Evolutionary conservation across 2,113 vertebrate genomes (phyloP).

Genomic region (Alouatta palliata): DNA sequence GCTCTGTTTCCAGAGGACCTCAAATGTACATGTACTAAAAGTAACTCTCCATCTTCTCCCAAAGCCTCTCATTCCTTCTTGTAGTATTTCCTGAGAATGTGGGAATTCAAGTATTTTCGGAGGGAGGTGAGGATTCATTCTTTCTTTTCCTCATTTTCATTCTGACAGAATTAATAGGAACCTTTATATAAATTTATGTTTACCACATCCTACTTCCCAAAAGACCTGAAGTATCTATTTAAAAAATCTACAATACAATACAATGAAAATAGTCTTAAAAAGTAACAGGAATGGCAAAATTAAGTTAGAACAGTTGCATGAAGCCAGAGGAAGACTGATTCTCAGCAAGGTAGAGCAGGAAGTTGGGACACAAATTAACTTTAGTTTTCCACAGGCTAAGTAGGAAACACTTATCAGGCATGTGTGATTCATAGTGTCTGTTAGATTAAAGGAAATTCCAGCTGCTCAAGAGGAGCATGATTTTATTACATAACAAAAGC

Average conservation of each 20-base stretch:
- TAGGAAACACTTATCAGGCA: not conserved
- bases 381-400: slow-evolving; percentile 12
- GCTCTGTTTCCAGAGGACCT: not conserved
- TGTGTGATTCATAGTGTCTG: slow-evolving; percentile 32
- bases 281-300: not conserved
- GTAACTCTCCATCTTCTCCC: not conserved
- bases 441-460: slow-evolving; percentile 32
- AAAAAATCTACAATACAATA: not conserved
- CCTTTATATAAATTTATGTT: not conserved
- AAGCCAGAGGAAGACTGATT: not conserved
- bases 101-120: not conserved
- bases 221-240: not conserved
- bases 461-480: not conserved
- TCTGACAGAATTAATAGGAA: not conserved
- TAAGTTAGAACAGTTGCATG: not conserved
- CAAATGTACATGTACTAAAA: not conserved
- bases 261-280: not conserved
- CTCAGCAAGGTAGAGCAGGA: not conserved
- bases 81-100: not conserved
- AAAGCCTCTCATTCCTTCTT: not conserved
- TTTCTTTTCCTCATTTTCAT: not conserved
- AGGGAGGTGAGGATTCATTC: not conserved
- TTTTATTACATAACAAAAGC: slow-evolving; percentile 8
- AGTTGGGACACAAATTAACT: not conserved
- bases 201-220: not conserved